Percentiles rank a stretch among this genome's conserved stretches.
Conservation (phyloP, 92 coral and sea anemone species). For the Umimayanthus chanpuru region DNA sequence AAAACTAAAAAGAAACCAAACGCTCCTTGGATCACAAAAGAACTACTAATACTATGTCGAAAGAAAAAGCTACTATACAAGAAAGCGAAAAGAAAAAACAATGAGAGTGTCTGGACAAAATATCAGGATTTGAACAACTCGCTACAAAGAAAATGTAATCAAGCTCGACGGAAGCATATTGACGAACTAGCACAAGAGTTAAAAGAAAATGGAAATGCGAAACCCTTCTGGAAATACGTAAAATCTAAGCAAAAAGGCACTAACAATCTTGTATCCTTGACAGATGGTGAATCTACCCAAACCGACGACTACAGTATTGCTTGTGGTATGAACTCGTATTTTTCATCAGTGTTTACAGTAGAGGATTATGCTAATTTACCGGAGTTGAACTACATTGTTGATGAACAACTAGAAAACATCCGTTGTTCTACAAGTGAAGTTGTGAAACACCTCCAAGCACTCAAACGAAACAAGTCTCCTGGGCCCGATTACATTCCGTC, state of each 20-base stretch:
- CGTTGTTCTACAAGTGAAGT: conserved; percentile 56
- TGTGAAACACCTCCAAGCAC: conserved; percentile 45
- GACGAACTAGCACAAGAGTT: conserved; percentile 36
- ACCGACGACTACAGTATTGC: conserved; percentile 56
- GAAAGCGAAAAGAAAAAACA: conserved; percentile 42
- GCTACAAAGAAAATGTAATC: conserved; percentile 41
- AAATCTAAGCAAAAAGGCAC: conserved; percentile 56
- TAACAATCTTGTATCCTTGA: conserved; percentile 47
- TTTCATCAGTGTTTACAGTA: conserved; percentile 53
- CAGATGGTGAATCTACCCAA: conserved; percentile 37
- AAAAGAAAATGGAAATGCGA: conserved; percentile 24
- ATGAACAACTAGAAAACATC: conserved; percentile 47
- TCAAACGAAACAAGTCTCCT: conserved; percentile 58
- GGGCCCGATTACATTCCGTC: conserved; percentile 60
- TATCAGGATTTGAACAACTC: conserved; percentile 38
- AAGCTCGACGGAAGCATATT: conserved; percentile 33
- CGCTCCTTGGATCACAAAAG: conserved; percentile 64
- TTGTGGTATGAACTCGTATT: conserved; percentile 54
- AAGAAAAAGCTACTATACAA: conserved; percentile 51
- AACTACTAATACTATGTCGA: conserved; percentile 46
- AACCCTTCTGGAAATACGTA: conserved; percentile 37
- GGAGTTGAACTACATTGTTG: conserved; percentile 33
- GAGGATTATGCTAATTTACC: conserved; percentile 54
- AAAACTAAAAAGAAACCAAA: conserved; percentile 35
- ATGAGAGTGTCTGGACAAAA: conserved; percentile 27